Evolutionary conservation across 2,113 vertebrate species (phyloP).

Genomic region (Hemicordylus capensis): DNA sequence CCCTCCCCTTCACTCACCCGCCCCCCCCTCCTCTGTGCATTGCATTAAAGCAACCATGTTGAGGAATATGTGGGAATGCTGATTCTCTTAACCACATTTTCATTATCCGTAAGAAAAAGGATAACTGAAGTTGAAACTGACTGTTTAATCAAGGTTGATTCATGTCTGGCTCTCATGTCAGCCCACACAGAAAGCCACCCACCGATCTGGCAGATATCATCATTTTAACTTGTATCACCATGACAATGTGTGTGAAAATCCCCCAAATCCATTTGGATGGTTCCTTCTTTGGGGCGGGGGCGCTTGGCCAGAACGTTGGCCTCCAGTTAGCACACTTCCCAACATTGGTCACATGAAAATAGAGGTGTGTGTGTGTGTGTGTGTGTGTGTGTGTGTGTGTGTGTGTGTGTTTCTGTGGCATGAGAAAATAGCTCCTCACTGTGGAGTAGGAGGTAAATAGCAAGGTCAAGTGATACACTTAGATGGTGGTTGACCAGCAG

Average conservation of each 20-base stretch:
- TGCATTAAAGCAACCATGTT: slow-evolving; percentile 3
- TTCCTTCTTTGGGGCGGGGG: too few relatives aligned
- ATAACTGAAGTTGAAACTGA: not conserved
- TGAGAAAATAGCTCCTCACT: not conserved
- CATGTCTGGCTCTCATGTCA: not conserved
- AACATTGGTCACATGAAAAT: not conserved
- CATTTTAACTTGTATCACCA: not conserved
- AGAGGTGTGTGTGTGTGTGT: not conserved
- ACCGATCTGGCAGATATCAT: not conserved
- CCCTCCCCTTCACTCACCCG: slow-evolving; percentile 2
- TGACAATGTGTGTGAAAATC: not conserved
- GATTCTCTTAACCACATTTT: not conserved
- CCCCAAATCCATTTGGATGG: not conserved
- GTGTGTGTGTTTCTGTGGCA: not conserved
- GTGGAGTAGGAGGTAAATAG: not conserved
- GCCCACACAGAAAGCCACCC: not conserved
- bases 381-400: too few relatives aligned
- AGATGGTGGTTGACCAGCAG: not conserved
- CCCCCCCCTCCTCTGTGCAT: not conserved
- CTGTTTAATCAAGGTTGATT: slow-evolving; percentile 13
- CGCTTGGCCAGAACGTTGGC: not conserved
- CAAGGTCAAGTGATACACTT: not conserved
- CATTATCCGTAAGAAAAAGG: not conserved
- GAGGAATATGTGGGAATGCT: slow-evolving; percentile 11
- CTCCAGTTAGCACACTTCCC: not conserved